A percentile compares a stretch with the other conserved stretches of the same genome.
phyloP scores from a whole-genome alignment of 2,888 invertebrate genomes.

The Drosophila kuntzei region DNA sequence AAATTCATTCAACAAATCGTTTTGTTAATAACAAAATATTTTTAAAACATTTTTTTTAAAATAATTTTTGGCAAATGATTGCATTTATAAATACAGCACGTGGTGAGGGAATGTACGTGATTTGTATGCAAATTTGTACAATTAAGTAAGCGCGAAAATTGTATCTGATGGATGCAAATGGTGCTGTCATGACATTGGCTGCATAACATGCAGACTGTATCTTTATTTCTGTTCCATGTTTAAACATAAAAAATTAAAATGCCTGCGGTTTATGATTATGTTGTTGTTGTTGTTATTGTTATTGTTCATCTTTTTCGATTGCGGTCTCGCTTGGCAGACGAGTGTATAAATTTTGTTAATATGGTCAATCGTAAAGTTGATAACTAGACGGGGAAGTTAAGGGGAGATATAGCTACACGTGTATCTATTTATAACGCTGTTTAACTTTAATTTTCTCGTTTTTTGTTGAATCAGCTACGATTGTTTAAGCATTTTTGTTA shows the following conservation, averaged over 20 bases:
- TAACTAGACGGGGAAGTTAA: conserved; percentile 17
- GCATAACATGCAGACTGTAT: conserved; percentile 38
- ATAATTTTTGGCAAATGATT: conserved; percentile 49
- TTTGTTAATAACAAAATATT: conserved; percentile 41
- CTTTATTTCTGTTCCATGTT: conserved; percentile 41
- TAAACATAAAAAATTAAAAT: conserved; percentile 67
- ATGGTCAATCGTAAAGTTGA: conserved; percentile 64
- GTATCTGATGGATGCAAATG: conserved; percentile 67
- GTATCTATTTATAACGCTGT: conserved; percentile 3
- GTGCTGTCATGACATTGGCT: conserved; percentile 44
- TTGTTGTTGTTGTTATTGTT: conserved; percentile 4
- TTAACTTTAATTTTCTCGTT: conserved; percentile 1
- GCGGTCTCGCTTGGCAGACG: conserved; percentile 56
- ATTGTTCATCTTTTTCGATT: conserved; percentile 13
- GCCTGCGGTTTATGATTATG: conserved; percentile 60
- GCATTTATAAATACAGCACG: conserved; percentile 43
- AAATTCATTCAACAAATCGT: conserved; percentile 70
- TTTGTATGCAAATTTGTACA: conserved; percentile 53
- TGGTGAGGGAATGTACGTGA: conserved; percentile 45
- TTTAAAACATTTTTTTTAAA: conserved; percentile 18
- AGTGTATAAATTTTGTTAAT: conserved; percentile 69
- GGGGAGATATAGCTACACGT: background rate
- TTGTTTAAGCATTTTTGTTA: conserved; percentile 53
- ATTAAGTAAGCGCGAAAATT: conserved; percentile 50
- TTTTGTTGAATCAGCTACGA: conserved; percentile 47